Evolutionary conservation across 2,888 invertebrate species (phyloP).

Genomic region (Acrobasis consociella): DNA sequence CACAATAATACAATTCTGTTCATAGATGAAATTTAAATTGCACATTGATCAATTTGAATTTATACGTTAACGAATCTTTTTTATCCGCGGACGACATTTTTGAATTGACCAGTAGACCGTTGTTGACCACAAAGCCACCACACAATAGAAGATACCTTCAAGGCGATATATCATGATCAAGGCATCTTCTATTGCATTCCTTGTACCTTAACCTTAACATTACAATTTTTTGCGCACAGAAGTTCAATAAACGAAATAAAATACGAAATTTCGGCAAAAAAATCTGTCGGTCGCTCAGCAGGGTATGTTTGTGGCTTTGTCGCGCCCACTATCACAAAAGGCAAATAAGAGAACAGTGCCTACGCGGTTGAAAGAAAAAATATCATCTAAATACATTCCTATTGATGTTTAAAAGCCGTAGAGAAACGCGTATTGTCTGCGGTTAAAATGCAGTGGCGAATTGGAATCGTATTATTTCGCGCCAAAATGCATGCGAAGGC

Average conservation of each 20-base stretch:
- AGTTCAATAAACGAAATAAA: conserved; percentile 76
- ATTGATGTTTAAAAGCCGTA: conserved; percentile 81
- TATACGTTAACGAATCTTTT: background rate
- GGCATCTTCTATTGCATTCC: conserved; percentile 71
- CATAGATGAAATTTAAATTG: no score
- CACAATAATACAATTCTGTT: no score
- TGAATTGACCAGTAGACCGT: conserved; percentile 36
- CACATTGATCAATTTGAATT: no score
- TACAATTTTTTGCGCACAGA: conserved; percentile 57
- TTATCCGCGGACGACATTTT: conserved; percentile 15
- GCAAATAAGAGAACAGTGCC: conserved; percentile 80
- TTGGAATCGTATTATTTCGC: conserved; percentile 75
- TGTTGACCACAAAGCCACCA: conserved; percentile 56
- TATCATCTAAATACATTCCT: conserved; percentile 77
- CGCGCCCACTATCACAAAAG: conserved; percentile 81
- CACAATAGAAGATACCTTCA: conserved; percentile 59
- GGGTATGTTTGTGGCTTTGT: conserved; percentile 80
- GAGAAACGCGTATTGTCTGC: conserved; percentile 73
- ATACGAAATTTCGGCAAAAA: conserved; percentile 72
- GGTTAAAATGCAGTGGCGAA: conserved; percentile 75
- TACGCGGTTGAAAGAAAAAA: conserved; percentile 60
- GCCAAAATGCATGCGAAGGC: conserved; percentile 39
- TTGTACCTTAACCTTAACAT: conserved; percentile 40
- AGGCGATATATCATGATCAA: conserved; percentile 68
- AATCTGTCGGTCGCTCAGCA: conserved; percentile 73